Conservation (phyloP, 2,888 invertebrate species). For the Bembecia ichneumoniformis region DNA sequence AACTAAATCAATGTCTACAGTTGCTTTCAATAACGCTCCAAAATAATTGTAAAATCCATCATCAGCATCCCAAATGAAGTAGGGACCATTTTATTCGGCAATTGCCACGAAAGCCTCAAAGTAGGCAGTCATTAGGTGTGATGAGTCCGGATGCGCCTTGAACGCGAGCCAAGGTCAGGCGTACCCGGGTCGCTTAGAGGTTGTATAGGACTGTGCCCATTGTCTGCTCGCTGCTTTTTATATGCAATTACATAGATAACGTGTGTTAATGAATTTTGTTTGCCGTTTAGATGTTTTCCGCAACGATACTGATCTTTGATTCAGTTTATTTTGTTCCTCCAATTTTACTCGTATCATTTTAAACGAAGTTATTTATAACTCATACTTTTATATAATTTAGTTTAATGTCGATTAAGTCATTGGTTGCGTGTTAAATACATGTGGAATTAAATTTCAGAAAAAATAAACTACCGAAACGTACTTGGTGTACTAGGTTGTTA, state of each 20-base stretch:
- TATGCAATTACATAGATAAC: constrained; percentile 50
- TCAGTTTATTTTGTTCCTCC: constrained; percentile 9
- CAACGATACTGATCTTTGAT: constrained; percentile 23
- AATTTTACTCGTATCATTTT: not conserved
- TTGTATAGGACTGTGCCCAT: constrained; percentile 45
- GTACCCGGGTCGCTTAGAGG: constrained; percentile 43
- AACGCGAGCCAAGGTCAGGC: constrained; percentile 43
- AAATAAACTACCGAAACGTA: too few species aligned
- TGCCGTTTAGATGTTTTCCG: constrained; percentile 34
- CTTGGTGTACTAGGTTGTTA: too few species aligned
- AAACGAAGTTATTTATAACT: too few species aligned
- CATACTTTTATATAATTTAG: too few species aligned
- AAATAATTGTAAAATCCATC: too few species aligned
- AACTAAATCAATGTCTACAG: too few species aligned
- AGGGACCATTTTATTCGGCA: constrained; percentile 8
- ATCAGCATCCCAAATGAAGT: not conserved
- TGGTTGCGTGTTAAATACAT: too few species aligned
- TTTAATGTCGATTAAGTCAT: too few species aligned
- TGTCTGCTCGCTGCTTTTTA: constrained; percentile 31
- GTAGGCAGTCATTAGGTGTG: constrained; percentile 20
- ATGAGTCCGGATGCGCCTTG: constrained; percentile 61
- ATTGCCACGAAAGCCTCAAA: constrained; percentile 22
- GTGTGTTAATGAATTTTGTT: constrained; percentile 39
- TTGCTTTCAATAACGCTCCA: too few species aligned
- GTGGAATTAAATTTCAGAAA: too few species aligned